phyloP scores from a whole-genome alignment of 2,888 invertebrate genomes.

The Limnephilus marmoratus region DNA sequence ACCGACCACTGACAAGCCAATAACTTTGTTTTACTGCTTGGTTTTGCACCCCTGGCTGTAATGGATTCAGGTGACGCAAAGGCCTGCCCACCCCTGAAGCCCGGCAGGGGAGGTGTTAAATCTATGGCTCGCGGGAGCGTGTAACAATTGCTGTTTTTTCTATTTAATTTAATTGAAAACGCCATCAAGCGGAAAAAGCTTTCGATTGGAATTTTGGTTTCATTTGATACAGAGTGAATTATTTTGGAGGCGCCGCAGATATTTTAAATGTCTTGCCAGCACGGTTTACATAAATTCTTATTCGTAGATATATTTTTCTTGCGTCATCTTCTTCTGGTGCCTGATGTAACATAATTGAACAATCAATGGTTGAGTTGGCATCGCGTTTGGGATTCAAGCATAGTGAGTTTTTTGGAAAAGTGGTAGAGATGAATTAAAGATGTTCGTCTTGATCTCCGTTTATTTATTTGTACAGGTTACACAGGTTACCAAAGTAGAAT shows the following conservation, averaged over 20 bases:
- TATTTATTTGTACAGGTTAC: no score
- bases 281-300: background rate
- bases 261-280: background rate
- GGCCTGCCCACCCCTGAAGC: background rate
- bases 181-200: constrained; percentile 1
- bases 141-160: background rate
- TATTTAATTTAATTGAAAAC: constrained; percentile 4
- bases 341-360: no score
- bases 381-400: no score
- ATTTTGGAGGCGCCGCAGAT: background rate
- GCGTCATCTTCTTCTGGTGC: background rate
- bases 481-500: no score
- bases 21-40: constrained; percentile 34
- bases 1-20: constrained; percentile 40
- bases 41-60: constrained; percentile 24
- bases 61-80: constrained; percentile 35
- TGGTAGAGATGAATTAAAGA: no score
- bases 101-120: background rate
- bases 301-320: background rate
- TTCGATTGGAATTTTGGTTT: background rate
- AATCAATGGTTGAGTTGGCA: no score
- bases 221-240: background rate
- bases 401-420: no score
- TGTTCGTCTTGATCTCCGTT: no score
- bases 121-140: background rate